phyloP scores from a whole-genome alignment of 2,113 vertebrate genomes.

The Limanda limanda region DNA sequence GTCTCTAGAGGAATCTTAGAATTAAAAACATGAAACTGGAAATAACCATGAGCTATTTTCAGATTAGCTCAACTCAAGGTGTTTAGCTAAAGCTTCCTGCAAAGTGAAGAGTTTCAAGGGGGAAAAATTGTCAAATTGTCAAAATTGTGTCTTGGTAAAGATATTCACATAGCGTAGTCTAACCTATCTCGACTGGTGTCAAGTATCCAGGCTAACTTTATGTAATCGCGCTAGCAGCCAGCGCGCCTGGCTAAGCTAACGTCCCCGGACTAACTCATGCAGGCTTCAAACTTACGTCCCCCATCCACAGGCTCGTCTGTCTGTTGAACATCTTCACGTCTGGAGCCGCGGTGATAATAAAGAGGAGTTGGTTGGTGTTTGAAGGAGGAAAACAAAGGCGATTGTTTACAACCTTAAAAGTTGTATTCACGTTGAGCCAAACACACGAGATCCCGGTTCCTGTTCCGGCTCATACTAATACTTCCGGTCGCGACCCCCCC shows the following conservation, averaged over 20 bases:
- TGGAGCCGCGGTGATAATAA: background rate
- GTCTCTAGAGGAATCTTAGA: too few relatives aligned
- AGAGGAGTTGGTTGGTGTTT: background rate
- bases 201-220: constrained; percentile 11
- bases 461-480: constrained; percentile 1
- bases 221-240: constrained; percentile 3
- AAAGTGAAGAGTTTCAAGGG: too few relatives aligned
- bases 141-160: background rate
- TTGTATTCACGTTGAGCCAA: background rate
- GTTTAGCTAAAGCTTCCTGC: too few relatives aligned
- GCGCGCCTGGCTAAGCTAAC: constrained; percentile 32
- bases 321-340: constrained; percentile 81
- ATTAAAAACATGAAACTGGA: too few relatives aligned
- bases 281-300: constrained; percentile 78
- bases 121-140: too few relatives aligned
- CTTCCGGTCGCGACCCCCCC: constrained; percentile 5
- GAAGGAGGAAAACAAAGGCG: background rate
- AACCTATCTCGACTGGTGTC: background rate
- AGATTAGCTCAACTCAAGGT: too few relatives aligned
- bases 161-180: background rate
- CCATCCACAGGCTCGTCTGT: constrained; percentile 87
- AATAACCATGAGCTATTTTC: too few relatives aligned
- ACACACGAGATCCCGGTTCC: background rate
- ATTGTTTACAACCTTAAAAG: background rate
- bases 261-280: background rate